Percentiles rank a stretch among this genome's conserved stretches.
Evolutionary conservation across 2,113 vertebrate genomes (phyloP).

Genomic region (Solea senegalensis): DNA sequence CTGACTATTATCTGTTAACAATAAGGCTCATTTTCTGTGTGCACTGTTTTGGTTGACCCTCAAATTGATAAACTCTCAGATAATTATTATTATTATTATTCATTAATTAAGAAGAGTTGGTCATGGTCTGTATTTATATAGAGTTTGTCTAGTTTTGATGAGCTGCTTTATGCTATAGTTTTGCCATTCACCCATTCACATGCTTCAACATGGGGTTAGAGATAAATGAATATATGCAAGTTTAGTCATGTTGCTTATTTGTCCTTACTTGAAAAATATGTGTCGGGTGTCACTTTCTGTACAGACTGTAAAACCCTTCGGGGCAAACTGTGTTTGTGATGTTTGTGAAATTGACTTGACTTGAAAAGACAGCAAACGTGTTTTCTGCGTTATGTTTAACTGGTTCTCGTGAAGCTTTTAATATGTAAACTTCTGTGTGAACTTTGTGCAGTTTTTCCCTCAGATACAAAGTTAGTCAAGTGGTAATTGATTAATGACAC

Average conservation of each 20-base stretch:
- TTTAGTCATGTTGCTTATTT: background rate
- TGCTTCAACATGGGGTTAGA: background rate
- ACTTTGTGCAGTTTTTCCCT: constrained; percentile 55
- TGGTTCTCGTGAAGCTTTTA: constrained; percentile 15
- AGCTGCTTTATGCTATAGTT: too few species aligned
- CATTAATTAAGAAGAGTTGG: too few species aligned
- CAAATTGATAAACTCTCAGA: too few species aligned
- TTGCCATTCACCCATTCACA: too few species aligned
- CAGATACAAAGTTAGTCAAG: constrained; percentile 30
- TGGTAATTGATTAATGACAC: constrained; percentile 51
- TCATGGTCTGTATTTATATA: too few species aligned
- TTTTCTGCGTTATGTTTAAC: constrained; percentile 12
- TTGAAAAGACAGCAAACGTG: background rate
- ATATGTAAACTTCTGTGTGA: constrained; percentile 64
- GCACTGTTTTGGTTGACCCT: background rate
- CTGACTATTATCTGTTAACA: background rate
- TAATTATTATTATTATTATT: too few species aligned
- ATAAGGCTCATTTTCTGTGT: background rate
- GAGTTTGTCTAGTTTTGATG: too few species aligned
- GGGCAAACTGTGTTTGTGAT: too few species aligned
- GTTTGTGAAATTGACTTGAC: too few species aligned
- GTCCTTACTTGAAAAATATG: background rate
- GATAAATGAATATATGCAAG: background rate
- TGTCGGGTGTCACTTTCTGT: too few species aligned
- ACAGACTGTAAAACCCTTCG: too few species aligned